Evolutionary conservation across 2,888 invertebrate species (phyloP), one percentile per base, ranked within the genome.

Genomic region (Drosophila subquinaria): DNA sequence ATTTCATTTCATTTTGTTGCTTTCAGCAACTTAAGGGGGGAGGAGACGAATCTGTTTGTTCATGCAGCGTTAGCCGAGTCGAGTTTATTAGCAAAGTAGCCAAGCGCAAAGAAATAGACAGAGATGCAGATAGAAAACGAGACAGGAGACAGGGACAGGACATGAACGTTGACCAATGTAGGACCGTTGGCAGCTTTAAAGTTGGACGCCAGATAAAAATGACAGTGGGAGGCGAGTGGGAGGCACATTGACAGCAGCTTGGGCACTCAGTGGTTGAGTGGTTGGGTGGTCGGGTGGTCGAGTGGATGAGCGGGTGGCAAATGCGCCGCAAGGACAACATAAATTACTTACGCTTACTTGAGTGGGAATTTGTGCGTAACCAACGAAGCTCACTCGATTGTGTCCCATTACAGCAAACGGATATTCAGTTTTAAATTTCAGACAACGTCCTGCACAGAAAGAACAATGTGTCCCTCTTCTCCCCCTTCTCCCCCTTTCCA

Each of bases 301-400:
- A 30, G 43, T 23, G 40, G 20, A 6, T 10, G 30, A 20, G n/a
- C 23, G 59, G 52, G 64, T 56, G 60, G 71, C 38, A 71, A 69
- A 88, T 84, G 76, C 73, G 86, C 84, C 82, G 77, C 82, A 86
- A 89, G 88, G 77, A 88, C 87, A 84, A 88, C 89, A 89, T 90
- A 90, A 90, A 90, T 90, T 90, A 90, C 89, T 90, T 90, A 90
- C 90, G 89, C 90, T 90, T 88, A 89, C 90, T 89, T 90, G 90
- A 88, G 85, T 83, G 81, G 89, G 88, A 88, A 90, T 89, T 89
- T 90, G 90, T 90, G 90, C 90, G 90, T 90, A 88, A 86, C 89
- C 87, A 81, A 89, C 76, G 88, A 79, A 84, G 85, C 85, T 88
- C 87, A 84, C 87, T 88, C 82, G 81, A 82, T 87, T 88, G 88